Evolutionary conservation across 1,140 invertebrate species (phyloP).

Genomic region (Atta cephalotes): DNA sequence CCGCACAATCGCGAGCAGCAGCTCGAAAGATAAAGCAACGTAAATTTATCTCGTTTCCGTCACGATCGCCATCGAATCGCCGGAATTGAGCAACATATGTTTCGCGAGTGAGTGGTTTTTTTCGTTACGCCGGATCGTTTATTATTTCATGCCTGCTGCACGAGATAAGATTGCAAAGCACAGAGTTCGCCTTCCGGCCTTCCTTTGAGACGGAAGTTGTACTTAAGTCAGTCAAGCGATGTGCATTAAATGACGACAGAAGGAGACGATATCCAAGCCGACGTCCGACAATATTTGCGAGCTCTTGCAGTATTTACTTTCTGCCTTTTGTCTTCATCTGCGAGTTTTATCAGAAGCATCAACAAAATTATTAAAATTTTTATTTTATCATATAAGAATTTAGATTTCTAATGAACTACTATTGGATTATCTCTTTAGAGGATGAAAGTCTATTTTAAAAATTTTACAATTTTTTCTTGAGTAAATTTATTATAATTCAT

Average conservation of each 20-base stretch:
- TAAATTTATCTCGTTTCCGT: constrained; percentile 42
- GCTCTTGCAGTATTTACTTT: constrained; percentile 32
- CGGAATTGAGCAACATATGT: constrained; percentile 44
- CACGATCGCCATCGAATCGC: constrained; percentile 10
- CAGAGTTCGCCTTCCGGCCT: constrained; percentile 65
- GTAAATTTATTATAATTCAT: too few species aligned
- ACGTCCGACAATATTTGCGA: constrained; percentile 69
- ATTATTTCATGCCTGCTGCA: constrained; percentile 74
- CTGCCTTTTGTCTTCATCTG: constrained; percentile 72
- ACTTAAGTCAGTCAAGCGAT: constrained; percentile 79
- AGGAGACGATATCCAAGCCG: constrained; percentile 71
- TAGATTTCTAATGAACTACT: background rate
- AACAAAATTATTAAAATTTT: background rate
- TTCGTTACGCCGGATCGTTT: constrained; percentile 53
- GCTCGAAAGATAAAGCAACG: constrained; percentile 16
- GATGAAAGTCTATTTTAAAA: too few species aligned
- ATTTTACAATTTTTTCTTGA: too few species aligned
- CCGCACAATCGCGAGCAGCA: constrained; percentile 20
- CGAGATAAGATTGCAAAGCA: constrained; percentile 71
- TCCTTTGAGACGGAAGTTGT: constrained; percentile 69
- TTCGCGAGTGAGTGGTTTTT: background rate
- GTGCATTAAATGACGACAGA: constrained; percentile 77
- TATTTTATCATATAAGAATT: background rate
- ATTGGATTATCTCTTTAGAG: background rate
- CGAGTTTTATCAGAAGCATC: background rate